phyloP scores from a whole-genome alignment of 2,113 vertebrate species.

The Hypanus sabinus region DNA sequence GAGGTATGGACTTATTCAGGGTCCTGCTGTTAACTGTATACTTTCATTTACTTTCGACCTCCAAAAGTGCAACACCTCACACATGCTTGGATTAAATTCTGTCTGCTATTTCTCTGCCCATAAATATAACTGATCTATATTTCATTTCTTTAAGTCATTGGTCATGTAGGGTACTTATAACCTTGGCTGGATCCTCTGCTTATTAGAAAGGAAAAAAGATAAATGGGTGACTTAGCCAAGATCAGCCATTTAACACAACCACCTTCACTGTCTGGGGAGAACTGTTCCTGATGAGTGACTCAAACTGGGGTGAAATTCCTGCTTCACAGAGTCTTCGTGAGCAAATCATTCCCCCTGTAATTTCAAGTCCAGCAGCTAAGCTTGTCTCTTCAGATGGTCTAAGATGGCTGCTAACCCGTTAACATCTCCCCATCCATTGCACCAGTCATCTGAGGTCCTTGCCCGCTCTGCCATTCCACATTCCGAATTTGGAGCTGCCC shows the following conservation, averaged over 20 bases:
- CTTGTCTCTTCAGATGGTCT: background rate
- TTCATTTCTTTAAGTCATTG: too few species aligned
- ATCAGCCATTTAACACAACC: background rate
- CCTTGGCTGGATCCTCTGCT: background rate
- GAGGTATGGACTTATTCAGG: too few species aligned
- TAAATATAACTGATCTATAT: too few species aligned
- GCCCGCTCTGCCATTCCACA: too few species aligned
- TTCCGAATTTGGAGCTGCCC: background rate
- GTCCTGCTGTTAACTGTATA: too few species aligned
- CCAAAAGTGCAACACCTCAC: too few species aligned
- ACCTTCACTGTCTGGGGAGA: background rate
- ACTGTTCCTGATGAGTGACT: background rate
- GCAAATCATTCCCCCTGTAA: background rate
- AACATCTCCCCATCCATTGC: background rate
- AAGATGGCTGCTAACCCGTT: background rate
- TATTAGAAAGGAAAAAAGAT: background rate
- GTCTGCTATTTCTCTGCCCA: too few species aligned
- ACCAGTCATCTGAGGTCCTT: background rate
- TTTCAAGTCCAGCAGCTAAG: background rate
- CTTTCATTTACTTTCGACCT: too few species aligned
- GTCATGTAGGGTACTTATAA: too few species aligned
- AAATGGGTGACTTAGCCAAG: background rate
- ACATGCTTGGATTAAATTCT: too few species aligned
- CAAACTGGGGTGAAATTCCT: background rate
- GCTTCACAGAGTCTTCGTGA: background rate